Evolutionary conservation across 1,140 invertebrate genomes (phyloP).

Genomic region (Achatina immaculata): DNA sequence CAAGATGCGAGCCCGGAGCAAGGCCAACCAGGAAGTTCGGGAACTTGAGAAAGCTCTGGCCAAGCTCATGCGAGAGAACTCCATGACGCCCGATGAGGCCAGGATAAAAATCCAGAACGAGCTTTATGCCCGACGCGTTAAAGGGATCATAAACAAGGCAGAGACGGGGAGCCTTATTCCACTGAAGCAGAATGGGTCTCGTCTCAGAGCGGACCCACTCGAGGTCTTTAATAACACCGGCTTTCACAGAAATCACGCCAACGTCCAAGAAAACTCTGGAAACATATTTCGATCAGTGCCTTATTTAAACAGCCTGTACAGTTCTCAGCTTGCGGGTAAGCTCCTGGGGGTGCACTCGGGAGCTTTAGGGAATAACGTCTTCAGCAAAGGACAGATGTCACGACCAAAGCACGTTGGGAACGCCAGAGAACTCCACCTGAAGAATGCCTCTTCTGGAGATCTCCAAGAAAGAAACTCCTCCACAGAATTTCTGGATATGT

Average conservation of each 20-base stretch:
- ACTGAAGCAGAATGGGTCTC: background rate
- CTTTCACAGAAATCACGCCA: too few relatives aligned
- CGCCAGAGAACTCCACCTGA: too few relatives aligned
- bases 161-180: background rate
- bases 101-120: background rate
- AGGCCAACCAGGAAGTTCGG: constrained; percentile 16
- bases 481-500: background rate
- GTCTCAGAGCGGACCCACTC: background rate
- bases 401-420: too few relatives aligned
- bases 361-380: too few relatives aligned
- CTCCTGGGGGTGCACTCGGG: too few relatives aligned
- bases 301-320: too few relatives aligned
- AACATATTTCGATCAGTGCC: too few relatives aligned
- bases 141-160: background rate
- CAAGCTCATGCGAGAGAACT: constrained; percentile 28
- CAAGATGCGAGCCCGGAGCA: background rate
- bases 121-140: background rate
- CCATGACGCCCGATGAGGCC: constrained; percentile 16
- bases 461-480: background rate
- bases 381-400: too few relatives aligned
- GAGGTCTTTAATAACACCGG: too few relatives aligned
- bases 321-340: too few relatives aligned
- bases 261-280: too few relatives aligned
- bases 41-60: constrained; percentile 30
- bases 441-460: too few relatives aligned